Base-by-base conservation (phyloP, 2,113 vertebrate genomes). In the Clarias magur region DNA sequence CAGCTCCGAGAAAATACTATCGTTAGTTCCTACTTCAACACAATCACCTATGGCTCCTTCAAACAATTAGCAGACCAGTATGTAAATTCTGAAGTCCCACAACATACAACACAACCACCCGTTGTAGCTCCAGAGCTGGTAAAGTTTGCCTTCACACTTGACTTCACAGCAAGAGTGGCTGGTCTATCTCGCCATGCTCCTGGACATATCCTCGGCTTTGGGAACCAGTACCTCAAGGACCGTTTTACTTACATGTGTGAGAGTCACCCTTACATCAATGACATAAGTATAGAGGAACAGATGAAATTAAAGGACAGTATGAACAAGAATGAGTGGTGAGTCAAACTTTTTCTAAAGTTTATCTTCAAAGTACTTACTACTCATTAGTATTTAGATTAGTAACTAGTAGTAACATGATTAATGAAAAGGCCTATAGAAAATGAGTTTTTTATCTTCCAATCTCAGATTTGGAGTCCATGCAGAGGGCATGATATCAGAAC, bases 11-110 rank as follows among this genome's bases (percentile, higher is more conserved):
- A 95, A 54, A 95, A 96, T 0, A 87, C 92, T 0, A 90, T 85
- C 38, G 90, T 98, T 12, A 92, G 6, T 84, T 88, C 1, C 0
- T 96, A 95, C 90, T 96, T 97, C 89, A 92, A 93, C 0, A 60
- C 91, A 75, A 92, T 98, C 89, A 93, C 96, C 0, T 97, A 97
- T 3, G 90, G 93, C 38, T 95, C 95, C 88, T 97, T 99, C 94
- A 94, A 94, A 92, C 93, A 90, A 90, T 68, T 99, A 91, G 96
- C 94, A 0, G 95, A 97, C 3, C 93, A 91, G 27, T 96, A 97
- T 0, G 90, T 94, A 15, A 91, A 85, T 73, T 91, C 84, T 16
- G 95, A 94, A 63, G 80, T 92, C 81, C 30, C 30, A 0, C 4
- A 88, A 88, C 30, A 89, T 0, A 73, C 62, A 30, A 73, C 88